Base-by-base conservation (phyloP, 2,113 vertebrate species). In the Anarrhichthys ocellatus region DNA sequence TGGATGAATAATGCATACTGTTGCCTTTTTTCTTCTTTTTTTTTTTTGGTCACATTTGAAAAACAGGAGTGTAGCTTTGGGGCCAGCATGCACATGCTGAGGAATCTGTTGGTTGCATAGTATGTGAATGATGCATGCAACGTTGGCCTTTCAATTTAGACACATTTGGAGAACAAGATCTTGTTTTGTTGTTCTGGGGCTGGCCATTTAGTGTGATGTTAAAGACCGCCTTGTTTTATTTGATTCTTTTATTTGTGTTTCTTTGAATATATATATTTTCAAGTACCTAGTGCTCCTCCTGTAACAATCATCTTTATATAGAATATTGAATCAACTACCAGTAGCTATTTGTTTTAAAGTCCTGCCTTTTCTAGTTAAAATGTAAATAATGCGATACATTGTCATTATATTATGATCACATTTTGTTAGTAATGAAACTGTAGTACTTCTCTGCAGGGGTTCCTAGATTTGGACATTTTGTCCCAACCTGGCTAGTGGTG, bases 1-100 rank as follows among this genome's bases (percentile, higher is more conserved):
- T 14, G 40, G 34, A 90, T 93, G 89, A 94, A 93, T 94, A 93
- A 93, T 93, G 85, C 89, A 94, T 91, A 36, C 38, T 58, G 59
- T 71, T 87, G 64, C 29, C 63, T 81, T 84, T 73, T 87, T 80
- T 34, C 34, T 73, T 38, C 15, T 34, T 64, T 24, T 74, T 8
- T 73, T 78, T 81, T 68, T 74, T 65, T 58, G 75, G 83, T 78
- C 67, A 76, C 73, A 84, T 88, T 84, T 89, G 66, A 88, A 90
- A 86, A 88, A 63, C 76, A 90, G 5, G 29, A 70, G 61, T 82
- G 6, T 54, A 68, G 75, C 83, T 77, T 80, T 82, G 76, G 42
- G 75, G 50, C 56, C 46, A 72, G 59, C 32, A 79, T 79, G 27
- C 13, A 56, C 54, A 54, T 73, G 78, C 68, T 61, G 14, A 71